phyloP scores from a whole-genome alignment of 2,888 invertebrate species.

The Euphydryas editha region DNA sequence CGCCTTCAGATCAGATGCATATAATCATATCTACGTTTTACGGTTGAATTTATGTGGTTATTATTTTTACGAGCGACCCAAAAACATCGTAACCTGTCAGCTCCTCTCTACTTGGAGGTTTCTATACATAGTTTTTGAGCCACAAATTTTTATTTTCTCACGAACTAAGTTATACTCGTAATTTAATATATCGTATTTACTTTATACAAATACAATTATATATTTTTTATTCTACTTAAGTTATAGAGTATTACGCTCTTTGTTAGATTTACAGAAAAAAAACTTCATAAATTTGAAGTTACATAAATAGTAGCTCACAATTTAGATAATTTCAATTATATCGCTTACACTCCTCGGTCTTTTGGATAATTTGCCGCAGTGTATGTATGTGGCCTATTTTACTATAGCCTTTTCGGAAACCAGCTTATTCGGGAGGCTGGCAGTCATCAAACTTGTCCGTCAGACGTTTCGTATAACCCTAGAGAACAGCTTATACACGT shows the following conservation, averaged over 20 bases:
- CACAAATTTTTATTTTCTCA: neutral
- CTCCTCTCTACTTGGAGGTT: slow-evolving; percentile 43
- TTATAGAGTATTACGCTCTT: no score
- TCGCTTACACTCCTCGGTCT: no score
- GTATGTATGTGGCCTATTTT: no score
- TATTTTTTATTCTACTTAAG: no score
- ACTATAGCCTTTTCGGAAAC: no score
- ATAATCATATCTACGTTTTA: slow-evolving; percentile 57
- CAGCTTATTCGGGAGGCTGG: no score
- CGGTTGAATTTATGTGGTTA: slow-evolving; percentile 55
- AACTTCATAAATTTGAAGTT: no score
- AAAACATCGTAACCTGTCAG: slow-evolving; percentile 50
- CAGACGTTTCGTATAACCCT: neutral
- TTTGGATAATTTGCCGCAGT: no score
- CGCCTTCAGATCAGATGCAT: slow-evolving; percentile 50
- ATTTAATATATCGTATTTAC: neutral
- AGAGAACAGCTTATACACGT: neutral
- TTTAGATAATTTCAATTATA: no score
- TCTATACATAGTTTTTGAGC: slow-evolving; percentile 36
- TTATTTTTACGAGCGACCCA: slow-evolving; percentile 60
- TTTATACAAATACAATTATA: neutral
- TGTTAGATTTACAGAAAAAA: no score
- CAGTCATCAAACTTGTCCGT: no score
- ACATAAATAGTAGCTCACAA: no score
- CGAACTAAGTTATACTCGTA: neutral